Percentiles rank a stretch among this genome's conserved stretches.
Evolutionary conservation across 1,140 invertebrate genomes (phyloP).

Genomic region (Listronotus oregonensis): DNA sequence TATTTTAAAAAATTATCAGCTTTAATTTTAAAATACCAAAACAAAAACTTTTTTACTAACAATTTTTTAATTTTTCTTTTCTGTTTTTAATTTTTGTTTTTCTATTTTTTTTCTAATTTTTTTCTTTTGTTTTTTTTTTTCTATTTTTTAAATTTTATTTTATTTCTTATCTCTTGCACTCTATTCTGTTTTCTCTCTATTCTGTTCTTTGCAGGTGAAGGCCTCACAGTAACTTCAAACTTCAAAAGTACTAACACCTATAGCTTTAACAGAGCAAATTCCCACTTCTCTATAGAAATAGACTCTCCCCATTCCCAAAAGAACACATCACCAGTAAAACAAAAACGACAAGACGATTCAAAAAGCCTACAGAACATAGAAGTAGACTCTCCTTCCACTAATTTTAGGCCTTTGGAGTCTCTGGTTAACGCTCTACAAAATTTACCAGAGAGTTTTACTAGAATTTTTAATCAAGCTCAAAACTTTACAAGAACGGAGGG

Average conservation of each 20-base stretch:
- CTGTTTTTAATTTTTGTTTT: neutral
- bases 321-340: neutral
- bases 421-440: slow-evolving; percentile 31
- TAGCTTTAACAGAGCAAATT: neutral
- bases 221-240: slow-evolving; percentile 1
- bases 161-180: neutral
- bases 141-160: neutral
- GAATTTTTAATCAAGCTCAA: slow-evolving; percentile 29
- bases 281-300: slow-evolving; percentile 14
- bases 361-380: neutral
- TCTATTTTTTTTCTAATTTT: neutral
- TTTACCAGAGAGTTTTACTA: slow-evolving; percentile 33
- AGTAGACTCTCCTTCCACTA: neutral
- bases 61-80: no score
- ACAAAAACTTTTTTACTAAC: no score
- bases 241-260: slow-evolving; percentile 12
- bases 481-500: slow-evolving; percentile 32
- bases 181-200: slow-evolving; percentile 19
- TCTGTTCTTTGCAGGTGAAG: slow-evolving; percentile 23
- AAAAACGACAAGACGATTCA: neutral
- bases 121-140: neutral
- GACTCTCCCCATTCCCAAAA: slow-evolving; percentile 2
- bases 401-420: slow-evolving; percentile 22
- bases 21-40: no score
- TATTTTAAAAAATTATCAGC: neutral